A percentile compares a stretch with the other conserved stretches of the same genome.
Evolutionary conservation across 2,888 invertebrate species (phyloP).

Genomic region (Ophion ventricosus): DNA sequence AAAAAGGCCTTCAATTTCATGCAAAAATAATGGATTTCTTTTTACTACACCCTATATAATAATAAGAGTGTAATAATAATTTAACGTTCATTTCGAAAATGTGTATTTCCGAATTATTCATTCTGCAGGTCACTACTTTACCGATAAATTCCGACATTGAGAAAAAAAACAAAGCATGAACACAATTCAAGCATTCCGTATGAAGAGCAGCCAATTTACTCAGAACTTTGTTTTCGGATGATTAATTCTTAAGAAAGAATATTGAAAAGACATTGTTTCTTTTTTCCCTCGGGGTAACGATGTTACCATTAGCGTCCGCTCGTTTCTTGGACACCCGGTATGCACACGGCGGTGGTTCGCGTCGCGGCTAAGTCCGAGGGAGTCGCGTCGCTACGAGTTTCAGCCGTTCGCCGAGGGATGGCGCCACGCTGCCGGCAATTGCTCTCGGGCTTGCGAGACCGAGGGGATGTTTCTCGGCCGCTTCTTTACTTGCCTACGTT

Average conservation of each 20-base stretch:
- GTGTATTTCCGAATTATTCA: background rate
- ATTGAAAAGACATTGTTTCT: background rate
- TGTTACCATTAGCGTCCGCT: conserved; percentile 22
- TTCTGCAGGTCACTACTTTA: conserved; percentile 25
- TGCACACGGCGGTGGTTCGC: conserved; percentile 42
- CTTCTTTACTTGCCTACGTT: background rate
- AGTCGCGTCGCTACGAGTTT: conserved; percentile 58
- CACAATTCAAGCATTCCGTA: background rate
- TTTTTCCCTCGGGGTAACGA: background rate
- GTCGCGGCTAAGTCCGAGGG: conserved; percentile 49
- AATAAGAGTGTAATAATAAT: no score
- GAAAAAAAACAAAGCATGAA: background rate
- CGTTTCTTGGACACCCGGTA: conserved; percentile 60
- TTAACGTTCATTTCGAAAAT: background rate
- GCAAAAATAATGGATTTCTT: no score
- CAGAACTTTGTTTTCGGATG: background rate
- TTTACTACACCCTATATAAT: no score
- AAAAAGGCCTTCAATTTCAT: no score
- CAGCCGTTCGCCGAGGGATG: conserved; percentile 54
- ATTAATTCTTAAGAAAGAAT: background rate
- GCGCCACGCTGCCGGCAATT: conserved; percentile 48
- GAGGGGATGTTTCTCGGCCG: conserved; percentile 36
- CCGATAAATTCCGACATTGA: background rate
- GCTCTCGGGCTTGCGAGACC: background rate
- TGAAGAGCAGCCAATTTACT: background rate